Evolutionary conservation across 2,888 invertebrate species (phyloP).

Genomic region (Horisme vitalbata): DNA sequence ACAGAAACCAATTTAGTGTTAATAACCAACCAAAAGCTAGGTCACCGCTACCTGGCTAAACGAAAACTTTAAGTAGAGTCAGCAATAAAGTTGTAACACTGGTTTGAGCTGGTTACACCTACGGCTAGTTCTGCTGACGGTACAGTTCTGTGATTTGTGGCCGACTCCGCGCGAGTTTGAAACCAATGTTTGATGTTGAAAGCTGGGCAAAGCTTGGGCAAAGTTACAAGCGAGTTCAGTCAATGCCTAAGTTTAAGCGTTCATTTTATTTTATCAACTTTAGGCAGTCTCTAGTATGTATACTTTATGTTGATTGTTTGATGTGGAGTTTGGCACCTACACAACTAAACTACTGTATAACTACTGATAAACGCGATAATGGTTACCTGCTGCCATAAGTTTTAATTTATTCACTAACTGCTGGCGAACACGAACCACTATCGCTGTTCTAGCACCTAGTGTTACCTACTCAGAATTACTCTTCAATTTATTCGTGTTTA

Average conservation of each 20-base stretch:
- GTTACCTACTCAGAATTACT: no score
- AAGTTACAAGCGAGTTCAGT: neutral
- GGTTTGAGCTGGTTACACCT: neutral
- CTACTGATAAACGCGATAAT: no score
- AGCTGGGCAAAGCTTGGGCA: neutral
- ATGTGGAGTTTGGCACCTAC: no score
- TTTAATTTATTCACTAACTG: conserved; percentile 4
- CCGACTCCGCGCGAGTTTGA: neutral
- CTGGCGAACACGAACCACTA: neutral
- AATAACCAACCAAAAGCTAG: no score
- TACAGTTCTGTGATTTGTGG: conserved; percentile 6
- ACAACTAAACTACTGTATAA: no score
- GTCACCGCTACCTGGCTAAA: conserved; percentile 5
- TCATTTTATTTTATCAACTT: neutral
- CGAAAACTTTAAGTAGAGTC: conserved; percentile 6
- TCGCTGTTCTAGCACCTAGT: neutral
- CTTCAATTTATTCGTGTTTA: no score
- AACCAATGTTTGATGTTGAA: conserved; percentile 1
- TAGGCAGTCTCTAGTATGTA: no score
- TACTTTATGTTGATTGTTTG: no score
- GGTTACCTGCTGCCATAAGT: neutral
- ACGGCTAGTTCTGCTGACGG: conserved; percentile 1
- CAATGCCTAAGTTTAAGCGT: neutral
- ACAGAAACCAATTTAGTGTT: no score
- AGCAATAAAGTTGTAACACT: conserved; percentile 2